Base-by-base conservation (phyloP, 2,797 vertebrate species). In the Thripadectes ignobilis region DNA sequence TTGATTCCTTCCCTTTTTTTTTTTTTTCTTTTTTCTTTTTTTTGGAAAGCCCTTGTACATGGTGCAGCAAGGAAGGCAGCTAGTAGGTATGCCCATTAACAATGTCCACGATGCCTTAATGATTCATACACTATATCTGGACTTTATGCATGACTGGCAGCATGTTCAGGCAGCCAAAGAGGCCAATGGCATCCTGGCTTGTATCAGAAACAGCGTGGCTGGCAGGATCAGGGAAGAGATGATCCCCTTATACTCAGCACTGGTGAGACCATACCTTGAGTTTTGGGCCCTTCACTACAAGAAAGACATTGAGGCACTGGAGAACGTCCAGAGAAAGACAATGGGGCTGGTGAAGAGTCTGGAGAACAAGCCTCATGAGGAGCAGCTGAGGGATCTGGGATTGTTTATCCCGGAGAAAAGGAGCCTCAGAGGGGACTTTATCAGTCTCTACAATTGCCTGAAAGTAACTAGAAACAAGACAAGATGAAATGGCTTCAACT, bases 1-100 rank as follows among this genome's bases (percentile, higher is more conserved):
- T 1, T 39, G 39, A 14, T 30, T 69, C 16, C 26, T 55, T 41
- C 0, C 36, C 10, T 4, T 10, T 41, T 30, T 22, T 1, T 39
- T 15, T 39, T 41, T 41, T 41, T 41, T 41, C 10, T 10, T 29
- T 48, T 39, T 12, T 13, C 26, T 49, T 41, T 24, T 24, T 65
- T 41, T 38, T 4, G 9, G 30, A 46, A 54, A 48, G 9, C 41
- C 34, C 5, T 32, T 32, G 3, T 49, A 55, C 12, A 10, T 6
- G 41, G 30, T 7, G 21, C 49, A 78, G 22, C 57, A 27, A 63
- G 36, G 7, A 32, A 45, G 26, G 30, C 34, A 71, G 22, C 4
- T 16, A 23, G 2, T 27, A 13, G 12, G 18, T 23, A 71, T 49
- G 66, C 8, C 32, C 12, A 65, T 43, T 32, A 57, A 43, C 15